These are phyloP conservation scores for Rostratula benghalensis DNA, from an alignment of 2,113 vertebrate species.

Conservation along the genomic window DNA sequence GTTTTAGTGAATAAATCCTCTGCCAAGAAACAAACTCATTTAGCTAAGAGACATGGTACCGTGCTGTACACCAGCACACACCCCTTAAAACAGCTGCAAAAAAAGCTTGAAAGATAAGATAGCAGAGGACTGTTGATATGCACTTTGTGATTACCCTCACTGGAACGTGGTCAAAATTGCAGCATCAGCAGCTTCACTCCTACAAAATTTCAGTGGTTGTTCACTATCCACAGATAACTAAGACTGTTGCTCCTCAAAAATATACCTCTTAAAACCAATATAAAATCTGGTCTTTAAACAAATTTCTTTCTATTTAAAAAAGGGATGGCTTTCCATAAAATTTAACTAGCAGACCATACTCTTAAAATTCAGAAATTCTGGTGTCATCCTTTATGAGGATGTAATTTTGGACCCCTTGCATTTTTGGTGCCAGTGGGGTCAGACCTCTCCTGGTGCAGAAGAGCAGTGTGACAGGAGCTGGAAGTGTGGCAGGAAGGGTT, in stretches of 20 bases:
- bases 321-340: background rate
- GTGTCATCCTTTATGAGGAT: background rate
- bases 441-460: background rate
- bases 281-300: background rate
- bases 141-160: background rate
- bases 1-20: background rate
- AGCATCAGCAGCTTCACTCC: background rate
- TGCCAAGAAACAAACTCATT: background rate
- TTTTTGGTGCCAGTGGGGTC: background rate
- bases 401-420: fast-evolving
- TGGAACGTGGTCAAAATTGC: background rate
- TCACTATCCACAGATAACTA: background rate
- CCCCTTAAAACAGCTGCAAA: background rate
- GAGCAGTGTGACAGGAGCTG: background rate
- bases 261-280: background rate
- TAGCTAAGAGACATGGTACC: background rate
- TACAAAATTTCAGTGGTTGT: background rate
- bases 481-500: fast-evolving
- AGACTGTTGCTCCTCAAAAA: background rate
- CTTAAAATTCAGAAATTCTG: background rate
- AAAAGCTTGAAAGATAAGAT: background rate
- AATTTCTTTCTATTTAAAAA: background rate
- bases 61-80: background rate
- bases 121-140: background rate
- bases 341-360: background rate